Percentiles rank a stretch among this genome's conserved stretches.
These are phyloP conservation scores for Peromyscus maniculatus DNA, from an alignment of 2,113 vertebrate species.

Conservation along the genomic window DNA sequence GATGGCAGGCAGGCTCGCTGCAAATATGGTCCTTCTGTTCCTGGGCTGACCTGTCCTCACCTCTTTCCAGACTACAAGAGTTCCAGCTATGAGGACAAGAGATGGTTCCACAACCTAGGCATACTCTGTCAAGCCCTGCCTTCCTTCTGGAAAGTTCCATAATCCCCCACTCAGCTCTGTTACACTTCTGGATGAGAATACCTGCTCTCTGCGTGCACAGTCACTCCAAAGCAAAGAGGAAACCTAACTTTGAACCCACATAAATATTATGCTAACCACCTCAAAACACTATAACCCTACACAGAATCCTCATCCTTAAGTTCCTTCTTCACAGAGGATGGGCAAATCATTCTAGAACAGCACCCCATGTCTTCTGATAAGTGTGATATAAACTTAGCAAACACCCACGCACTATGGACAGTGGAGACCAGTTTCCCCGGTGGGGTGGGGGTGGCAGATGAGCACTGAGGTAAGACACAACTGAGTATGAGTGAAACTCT, in stretches of 20 bases:
- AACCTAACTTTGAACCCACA: background rate
- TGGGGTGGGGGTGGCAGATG: background rate
- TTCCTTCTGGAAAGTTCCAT: background rate
- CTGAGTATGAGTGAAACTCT: background rate
- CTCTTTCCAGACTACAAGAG: background rate
- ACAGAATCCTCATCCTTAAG: background rate
- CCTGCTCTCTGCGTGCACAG: background rate
- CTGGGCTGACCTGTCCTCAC: background rate
- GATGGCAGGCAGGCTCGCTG: background rate
- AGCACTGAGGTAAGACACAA: background rate
- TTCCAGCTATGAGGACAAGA: background rate
- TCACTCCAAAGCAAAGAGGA: background rate
- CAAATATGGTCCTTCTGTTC: background rate
- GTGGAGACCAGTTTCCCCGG: background rate
- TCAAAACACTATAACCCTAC: background rate
- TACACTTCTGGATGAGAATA: background rate
- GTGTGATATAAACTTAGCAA: background rate
- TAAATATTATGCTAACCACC: background rate
- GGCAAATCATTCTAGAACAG: background rate
- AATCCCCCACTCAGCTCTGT: background rate
- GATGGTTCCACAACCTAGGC: background rate
- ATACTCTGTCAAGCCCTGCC: background rate
- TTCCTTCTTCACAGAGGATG: background rate
- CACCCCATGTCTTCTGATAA: background rate
- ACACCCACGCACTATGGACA: background rate